Conservation (phyloP, 2,113 vertebrate species). For the Plecotus auritus region DNA sequence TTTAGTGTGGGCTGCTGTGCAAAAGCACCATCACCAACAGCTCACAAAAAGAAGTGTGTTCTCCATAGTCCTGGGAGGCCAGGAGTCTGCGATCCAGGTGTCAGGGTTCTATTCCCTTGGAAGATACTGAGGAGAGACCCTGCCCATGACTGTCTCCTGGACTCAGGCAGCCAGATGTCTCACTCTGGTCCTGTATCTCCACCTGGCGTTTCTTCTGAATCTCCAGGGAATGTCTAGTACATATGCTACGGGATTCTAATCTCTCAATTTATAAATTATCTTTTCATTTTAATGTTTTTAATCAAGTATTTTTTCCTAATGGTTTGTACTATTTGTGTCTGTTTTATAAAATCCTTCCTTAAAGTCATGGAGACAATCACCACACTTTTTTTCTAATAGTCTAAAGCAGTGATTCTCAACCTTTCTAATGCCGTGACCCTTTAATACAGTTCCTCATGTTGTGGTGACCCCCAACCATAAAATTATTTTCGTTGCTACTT, state of each 20-base stretch:
- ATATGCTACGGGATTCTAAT: background rate
- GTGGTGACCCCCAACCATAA: too few species aligned
- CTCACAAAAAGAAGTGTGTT: background rate
- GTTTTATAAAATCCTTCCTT: background rate
- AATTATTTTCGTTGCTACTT: too few species aligned
- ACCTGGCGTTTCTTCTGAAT: background rate
- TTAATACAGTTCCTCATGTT: too few species aligned
- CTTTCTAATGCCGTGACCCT: too few species aligned
- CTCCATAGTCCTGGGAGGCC: background rate
- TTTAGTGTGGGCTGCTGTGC: fast-evolving
- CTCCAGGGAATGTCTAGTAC: background rate
- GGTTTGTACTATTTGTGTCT: background rate
- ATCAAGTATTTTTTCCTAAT: background rate
- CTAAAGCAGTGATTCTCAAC: background rate
- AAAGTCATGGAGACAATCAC: background rate
- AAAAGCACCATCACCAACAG: background rate
- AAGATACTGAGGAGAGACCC: fast-evolving
- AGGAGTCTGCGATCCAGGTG: background rate
- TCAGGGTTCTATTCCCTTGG: fast-evolving
- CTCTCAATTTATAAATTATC: background rate
- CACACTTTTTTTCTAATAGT: background rate
- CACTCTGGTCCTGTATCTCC: fast-evolving
- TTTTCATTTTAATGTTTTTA: background rate
- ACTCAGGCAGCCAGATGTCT: fast-evolving
- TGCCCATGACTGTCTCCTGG: fast-evolving